phyloP scores from a whole-genome alignment of 2,797 vertebrate genomes.

The Syncerus caffer region DNA sequence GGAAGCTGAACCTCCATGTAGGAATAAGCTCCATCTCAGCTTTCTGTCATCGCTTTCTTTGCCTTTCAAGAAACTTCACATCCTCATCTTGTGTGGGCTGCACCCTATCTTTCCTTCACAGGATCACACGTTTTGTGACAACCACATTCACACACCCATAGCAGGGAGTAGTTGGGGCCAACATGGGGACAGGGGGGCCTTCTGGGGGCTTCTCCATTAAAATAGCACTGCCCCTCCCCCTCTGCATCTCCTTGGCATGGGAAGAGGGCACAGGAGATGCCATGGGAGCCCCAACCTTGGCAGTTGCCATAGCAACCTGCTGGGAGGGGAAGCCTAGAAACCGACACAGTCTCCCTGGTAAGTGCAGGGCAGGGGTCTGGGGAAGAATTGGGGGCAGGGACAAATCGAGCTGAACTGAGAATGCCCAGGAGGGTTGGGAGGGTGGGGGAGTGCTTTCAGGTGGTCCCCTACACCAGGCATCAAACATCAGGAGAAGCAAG shows the following conservation, averaged over 20 bases:
- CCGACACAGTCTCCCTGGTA: neutral
- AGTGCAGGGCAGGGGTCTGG: neutral
- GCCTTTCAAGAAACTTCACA: neutral
- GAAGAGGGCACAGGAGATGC: slow-evolving; percentile 3
- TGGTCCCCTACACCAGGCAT: neutral
- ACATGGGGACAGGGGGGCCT: neutral
- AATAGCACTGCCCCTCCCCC: neutral
- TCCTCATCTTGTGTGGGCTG: neutral
- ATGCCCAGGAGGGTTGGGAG: neutral
- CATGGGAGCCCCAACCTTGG: neutral
- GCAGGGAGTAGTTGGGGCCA: neutral
- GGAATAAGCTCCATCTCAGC: neutral
- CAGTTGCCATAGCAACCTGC: slow-evolving; percentile 49
- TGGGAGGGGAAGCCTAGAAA: slow-evolving; percentile 47
- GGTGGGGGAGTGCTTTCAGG: neutral
- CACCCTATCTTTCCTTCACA: neutral
- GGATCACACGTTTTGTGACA: neutral
- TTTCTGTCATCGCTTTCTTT: neutral
- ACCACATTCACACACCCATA: neutral
- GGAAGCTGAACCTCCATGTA: neutral
- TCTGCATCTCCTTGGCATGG: neutral
- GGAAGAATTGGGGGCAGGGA: neutral
- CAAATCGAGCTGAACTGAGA: neutral
- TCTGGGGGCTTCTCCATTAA: neutral
- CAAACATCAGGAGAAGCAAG: neutral